phyloP scores from a whole-genome alignment of 2,113 vertebrate species.

The Candoia aspera region DNA sequence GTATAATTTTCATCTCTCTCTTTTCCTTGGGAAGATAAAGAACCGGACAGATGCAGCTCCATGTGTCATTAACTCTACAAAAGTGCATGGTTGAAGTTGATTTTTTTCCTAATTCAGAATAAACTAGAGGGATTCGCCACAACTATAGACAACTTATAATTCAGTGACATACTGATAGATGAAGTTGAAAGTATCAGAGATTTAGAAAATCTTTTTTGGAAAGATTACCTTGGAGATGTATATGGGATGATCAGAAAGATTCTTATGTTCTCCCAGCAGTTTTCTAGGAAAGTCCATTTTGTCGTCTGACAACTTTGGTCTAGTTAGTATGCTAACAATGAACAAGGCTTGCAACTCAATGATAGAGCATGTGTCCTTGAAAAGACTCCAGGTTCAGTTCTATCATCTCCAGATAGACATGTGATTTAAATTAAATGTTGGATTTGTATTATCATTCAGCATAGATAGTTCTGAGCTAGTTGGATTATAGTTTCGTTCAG shows the following conservation, averaged over 20 bases:
- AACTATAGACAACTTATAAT: background rate
- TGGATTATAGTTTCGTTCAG: background rate
- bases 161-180: background rate
- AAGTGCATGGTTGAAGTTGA: background rate
- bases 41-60: background rate
- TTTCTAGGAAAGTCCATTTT: background rate
- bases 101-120: background rate
- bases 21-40: background rate
- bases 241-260: background rate
- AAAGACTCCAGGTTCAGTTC: background rate
- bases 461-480: background rate
- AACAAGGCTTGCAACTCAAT: background rate
- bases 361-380: background rate
- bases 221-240: background rate
- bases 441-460: too few species aligned
- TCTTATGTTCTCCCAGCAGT: background rate
- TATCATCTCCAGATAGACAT: background rate
- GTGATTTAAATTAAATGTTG: background rate
- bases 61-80: background rate
- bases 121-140: background rate
- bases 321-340: background rate
- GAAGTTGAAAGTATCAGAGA: background rate
- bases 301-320: background rate
- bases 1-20: background rate
- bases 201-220: background rate